These are phyloP conservation scores for Miniopterus natalensis DNA, from an alignment of 2,113 vertebrate species.

Conservation along the genomic window DNA sequence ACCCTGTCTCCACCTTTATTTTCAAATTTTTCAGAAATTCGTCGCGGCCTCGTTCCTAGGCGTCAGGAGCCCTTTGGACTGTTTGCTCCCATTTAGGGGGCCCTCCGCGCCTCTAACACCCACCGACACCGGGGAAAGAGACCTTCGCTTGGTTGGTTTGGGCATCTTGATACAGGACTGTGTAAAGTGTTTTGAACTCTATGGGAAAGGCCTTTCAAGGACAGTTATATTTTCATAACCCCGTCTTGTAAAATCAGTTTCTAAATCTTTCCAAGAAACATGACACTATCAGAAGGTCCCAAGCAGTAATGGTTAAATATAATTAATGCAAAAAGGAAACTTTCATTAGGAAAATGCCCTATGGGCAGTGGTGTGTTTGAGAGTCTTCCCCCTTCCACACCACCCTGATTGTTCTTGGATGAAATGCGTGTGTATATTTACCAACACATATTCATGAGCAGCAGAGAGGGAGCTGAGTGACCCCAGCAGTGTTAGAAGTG, in stretches of 20 bases:
- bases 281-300: not conserved
- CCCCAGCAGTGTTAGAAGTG: not conserved
- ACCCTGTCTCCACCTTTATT: not conserved
- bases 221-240: not conserved
- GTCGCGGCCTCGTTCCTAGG: not conserved
- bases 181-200: not conserved
- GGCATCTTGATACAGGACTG: not conserved
- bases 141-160: not conserved
- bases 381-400: not conserved
- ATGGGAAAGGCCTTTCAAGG: not conserved
- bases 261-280: conserved; percentile 6
- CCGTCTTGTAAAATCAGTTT: not conserved
- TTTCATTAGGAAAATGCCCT: not conserved
- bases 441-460: too few species aligned
- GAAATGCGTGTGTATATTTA: not conserved
- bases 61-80: not conserved
- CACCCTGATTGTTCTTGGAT: not conserved
- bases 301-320: conserved; percentile 1
- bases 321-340: not conserved
- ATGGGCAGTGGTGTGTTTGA: not conserved
- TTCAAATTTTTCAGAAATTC: not conserved
- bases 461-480: not conserved
- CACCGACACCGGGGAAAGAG: not conserved
- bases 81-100: not conserved
- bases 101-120: not conserved